Evolutionary conservation across 2,113 vertebrate genomes (phyloP).

Genomic region (Coreoperca whiteheadi): DNA sequence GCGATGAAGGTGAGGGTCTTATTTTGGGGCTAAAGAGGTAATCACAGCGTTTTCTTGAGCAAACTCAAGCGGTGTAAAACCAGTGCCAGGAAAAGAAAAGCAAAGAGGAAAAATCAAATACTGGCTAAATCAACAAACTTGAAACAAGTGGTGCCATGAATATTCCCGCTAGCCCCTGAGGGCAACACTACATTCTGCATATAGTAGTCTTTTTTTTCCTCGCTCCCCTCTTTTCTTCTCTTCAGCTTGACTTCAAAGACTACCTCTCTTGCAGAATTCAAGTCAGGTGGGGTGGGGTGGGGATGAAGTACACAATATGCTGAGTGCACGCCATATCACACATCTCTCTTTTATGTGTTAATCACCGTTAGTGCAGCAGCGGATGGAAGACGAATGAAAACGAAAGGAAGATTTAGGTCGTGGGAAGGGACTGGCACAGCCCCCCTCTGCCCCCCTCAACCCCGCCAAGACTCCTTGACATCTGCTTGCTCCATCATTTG

Average conservation of each 20-base stretch:
- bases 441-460: neutral
- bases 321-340: conserved; percentile 52
- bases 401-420: conserved; percentile 72
- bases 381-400: conserved; percentile 60
- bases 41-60: conserved; percentile 72
- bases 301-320: conserved; percentile 58
- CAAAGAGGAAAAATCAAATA: conserved; percentile 78
- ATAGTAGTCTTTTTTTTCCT: conserved; percentile 42
- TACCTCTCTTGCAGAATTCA: conserved; percentile 55
- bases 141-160: conserved; percentile 79
- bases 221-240: conserved; percentile 44
- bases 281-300: conserved; percentile 57
- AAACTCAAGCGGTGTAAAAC: conserved; percentile 72
- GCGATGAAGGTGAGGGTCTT: conserved; percentile 18
- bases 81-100: conserved; percentile 57
- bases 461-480: conserved; percentile 39
- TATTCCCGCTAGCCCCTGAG: conserved; percentile 73
- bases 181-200: conserved; percentile 59
- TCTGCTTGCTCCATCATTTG: conserved; percentile 58
- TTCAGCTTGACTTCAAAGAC: conserved; percentile 76
- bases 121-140: conserved; percentile 83
- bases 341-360: conserved; percentile 79
- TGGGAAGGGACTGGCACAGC: conserved; percentile 67
- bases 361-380: conserved; percentile 56
- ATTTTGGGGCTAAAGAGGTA: conserved; percentile 65